These are phyloP conservation scores for Urosaurus nigricauda DNA, from an alignment of 2,797 vertebrate species.

Conservation along the genomic window DNA sequence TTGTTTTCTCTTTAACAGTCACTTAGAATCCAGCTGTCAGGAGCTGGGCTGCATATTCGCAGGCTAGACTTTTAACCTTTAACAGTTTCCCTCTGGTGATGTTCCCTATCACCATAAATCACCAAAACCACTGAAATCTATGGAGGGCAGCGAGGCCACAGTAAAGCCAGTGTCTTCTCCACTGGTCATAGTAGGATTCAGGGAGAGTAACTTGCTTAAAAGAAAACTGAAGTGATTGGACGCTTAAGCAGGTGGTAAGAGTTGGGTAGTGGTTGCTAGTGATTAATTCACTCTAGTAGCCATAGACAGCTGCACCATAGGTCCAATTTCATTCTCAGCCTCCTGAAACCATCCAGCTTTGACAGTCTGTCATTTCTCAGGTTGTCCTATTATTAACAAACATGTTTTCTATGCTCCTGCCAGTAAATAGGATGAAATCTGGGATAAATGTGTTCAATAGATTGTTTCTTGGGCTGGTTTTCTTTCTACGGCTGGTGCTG, in stretches of 20 bases:
- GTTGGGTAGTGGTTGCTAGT: too few species aligned
- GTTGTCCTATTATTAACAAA: too few species aligned
- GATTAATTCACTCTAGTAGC: constrained; percentile 36
- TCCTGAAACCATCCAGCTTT: constrained; percentile 79
- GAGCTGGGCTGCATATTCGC: rapidly evolving
- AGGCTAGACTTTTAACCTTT: not conserved
- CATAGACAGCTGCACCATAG: constrained; percentile 48
- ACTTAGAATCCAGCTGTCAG: not conserved
- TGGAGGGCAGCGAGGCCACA: not conserved
- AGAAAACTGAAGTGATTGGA: not conserved
- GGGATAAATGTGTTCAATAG: too few species aligned
- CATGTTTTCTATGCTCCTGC: too few species aligned
- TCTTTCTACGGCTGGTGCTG: not conserved
- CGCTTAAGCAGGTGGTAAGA: too few species aligned
- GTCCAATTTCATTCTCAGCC: constrained; percentile 83
- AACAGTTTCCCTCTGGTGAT: not conserved
- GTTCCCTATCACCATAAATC: not conserved
- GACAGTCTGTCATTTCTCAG: too few species aligned
- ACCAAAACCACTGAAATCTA: not conserved
- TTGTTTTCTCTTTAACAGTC: constrained; percentile 15
- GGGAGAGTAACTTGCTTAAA: not conserved
- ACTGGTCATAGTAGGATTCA: not conserved
- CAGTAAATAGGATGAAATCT: too few species aligned
- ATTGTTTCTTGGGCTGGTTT: too few species aligned
- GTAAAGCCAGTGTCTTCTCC: not conserved